Base-by-base conservation (phyloP, 2,888 invertebrate species). In the Acrobasis suavella region DNA sequence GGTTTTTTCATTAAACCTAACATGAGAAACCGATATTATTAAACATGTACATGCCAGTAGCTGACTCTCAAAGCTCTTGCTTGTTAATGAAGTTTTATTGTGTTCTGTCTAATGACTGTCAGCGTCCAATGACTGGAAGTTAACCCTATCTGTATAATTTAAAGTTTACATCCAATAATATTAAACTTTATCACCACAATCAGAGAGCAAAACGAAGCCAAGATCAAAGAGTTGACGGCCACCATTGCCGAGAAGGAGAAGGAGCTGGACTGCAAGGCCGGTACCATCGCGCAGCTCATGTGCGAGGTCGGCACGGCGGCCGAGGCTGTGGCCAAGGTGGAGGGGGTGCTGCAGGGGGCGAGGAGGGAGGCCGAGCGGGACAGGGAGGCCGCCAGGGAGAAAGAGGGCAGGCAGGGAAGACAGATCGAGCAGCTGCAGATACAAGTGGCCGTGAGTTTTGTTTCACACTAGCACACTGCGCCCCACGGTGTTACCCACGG, bases 281-380 rank as follows among this genome's bases (percentile, higher is more conserved):
- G 68, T 1, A 73, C 81, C 2, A 78, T 82, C 59, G 70, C 70
- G 15, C 72, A 76, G 10, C 72, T 86, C 14, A 83, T 81, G 79
- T 72, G 74, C 0, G 80, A 85, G 46, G 70, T 84, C 17, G 74
- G 77, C 60, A 69, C 62, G 2, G 74, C 72, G 12, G 69, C 73
- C 0, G 80, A 82, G 38, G 69, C 73, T 3, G 68, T 74, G 7
- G 73, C 71, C 10, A 75, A 74, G 16, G 62, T 74, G 8, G 79
- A 81, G 58, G 69, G 50, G 0, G 65, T 66, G 14, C 65, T 82
- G 50, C 70, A 75, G 63, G 74, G 67, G 60, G 39, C 70, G 5
- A 75, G 67, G 58, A 73, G 67, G n/a, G 78, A 81, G 10, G 63
- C 72, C 6, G 76, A 75, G 9, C 62, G 58, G 16, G 77, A 78